These are phyloP conservation scores for Lathronympha strigana DNA, from an alignment of 2,888 invertebrate genomes.

Conservation along the genomic window DNA sequence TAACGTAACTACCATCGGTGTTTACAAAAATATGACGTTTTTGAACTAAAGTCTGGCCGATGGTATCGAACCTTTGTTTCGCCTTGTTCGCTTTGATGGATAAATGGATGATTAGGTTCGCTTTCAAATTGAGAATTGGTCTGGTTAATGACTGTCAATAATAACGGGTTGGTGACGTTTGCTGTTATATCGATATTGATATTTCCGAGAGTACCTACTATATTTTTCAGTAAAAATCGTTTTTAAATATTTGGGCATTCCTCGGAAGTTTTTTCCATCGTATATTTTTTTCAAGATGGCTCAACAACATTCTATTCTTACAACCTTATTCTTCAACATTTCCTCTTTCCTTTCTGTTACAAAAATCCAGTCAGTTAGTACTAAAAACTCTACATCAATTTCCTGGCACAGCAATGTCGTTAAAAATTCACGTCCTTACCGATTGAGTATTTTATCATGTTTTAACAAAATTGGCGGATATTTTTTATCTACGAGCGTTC, in stretches of 20 bases:
- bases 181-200: slow-evolving; percentile 17
- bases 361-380: neutral
- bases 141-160: slow-evolving; percentile 23
- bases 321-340: too few species aligned
- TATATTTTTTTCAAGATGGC: too few species aligned
- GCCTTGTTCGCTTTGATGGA: slow-evolving; percentile 25
- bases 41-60: neutral
- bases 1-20: neutral
- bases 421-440: slow-evolving; percentile 10
- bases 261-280: too few species aligned
- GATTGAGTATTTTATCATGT: slow-evolving; percentile 31
- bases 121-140: slow-evolving; percentile 36
- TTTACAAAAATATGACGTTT: neutral
- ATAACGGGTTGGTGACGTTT: slow-evolving; percentile 19
- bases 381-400: neutral
- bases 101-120: slow-evolving; percentile 36
- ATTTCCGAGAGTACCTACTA: too few species aligned
- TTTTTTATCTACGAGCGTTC: slow-evolving; percentile 51
- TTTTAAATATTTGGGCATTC: too few species aligned
- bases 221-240: too few species aligned
- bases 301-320: too few species aligned
- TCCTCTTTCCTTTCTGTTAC: neutral
- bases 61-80: slow-evolving; percentile 32
- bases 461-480: slow-evolving; percentile 46
- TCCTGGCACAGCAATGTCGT: slow-evolving; percentile 4